phyloP scores from a whole-genome alignment of 2,113 vertebrate species.

The Anolis sagrei region DNA sequence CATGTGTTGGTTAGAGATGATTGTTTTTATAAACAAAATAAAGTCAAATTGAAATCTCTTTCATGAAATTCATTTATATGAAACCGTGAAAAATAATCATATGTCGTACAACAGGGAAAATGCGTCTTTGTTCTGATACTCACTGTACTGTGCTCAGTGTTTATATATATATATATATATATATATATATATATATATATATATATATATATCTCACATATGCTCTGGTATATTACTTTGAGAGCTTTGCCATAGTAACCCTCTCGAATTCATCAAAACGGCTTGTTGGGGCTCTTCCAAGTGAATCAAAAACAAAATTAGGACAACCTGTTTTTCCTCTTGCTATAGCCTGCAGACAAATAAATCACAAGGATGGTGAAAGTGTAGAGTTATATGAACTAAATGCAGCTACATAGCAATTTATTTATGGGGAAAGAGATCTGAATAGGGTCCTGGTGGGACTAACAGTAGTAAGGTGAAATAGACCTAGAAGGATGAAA shows the following conservation, averaged over 20 bases:
- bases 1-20: background rate
- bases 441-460: background rate
- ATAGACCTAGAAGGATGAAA: background rate
- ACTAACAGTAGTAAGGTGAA: background rate
- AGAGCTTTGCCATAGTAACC: constrained; percentile 12
- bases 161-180: constrained; percentile 17
- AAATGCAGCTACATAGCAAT: background rate
- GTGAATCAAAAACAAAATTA: background rate
- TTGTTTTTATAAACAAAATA: background rate
- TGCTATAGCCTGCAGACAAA: background rate
- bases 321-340: background rate
- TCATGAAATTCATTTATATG: constrained; percentile 2
- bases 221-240: background rate
- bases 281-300: background rate
- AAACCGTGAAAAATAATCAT: background rate
- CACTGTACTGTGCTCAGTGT: background rate
- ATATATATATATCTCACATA: constrained; percentile 15
- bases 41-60: background rate
- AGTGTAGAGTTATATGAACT: background rate
- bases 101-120: background rate
- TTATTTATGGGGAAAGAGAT: background rate
- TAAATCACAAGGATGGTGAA: background rate
- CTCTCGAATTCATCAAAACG: background rate
- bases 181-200: constrained; percentile 15
- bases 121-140: background rate